Conservation (phyloP, 2,888 invertebrate species). For the Mycalesis mineus region DNA sequence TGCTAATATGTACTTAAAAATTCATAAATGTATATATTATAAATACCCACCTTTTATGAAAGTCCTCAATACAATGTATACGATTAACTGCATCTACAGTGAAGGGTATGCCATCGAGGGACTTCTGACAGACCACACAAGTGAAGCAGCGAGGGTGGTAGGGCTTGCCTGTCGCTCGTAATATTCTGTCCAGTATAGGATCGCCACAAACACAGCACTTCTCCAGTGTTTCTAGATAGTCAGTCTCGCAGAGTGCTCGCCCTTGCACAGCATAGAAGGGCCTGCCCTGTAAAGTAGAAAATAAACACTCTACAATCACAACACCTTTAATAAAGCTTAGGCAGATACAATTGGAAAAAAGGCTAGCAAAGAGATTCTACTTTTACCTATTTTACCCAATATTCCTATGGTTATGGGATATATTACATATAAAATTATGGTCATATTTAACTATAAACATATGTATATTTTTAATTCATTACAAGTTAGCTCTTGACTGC, state of each 20-base stretch:
- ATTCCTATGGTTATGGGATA: too few relatives aligned
- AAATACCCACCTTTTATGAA: constrained; percentile 90
- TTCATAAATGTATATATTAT: neutral
- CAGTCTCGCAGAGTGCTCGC: constrained; percentile 96
- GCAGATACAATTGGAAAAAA: too few relatives aligned
- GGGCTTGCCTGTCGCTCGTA: constrained; percentile 97
- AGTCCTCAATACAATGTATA: constrained; percentile 99
- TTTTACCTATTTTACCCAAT: too few relatives aligned
- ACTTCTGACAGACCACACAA: constrained; percentile 96
- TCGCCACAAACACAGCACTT: constrained; percentile 98
- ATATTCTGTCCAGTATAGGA: constrained; percentile 95
- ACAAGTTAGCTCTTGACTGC: too few relatives aligned
- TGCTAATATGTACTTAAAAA: too few relatives aligned
- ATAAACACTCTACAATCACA: too few relatives aligned
- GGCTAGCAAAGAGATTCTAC: too few relatives aligned
- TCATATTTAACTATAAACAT: too few relatives aligned
- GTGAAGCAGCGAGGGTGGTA: constrained; percentile 98
- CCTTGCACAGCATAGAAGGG: constrained; percentile 97
- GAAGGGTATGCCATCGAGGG: constrained; percentile 98
- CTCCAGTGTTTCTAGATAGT: constrained; percentile 96
- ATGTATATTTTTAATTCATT: too few relatives aligned
- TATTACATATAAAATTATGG: too few relatives aligned
- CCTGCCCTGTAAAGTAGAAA: constrained; percentile 81
- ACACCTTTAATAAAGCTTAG: too few relatives aligned
- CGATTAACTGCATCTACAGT: constrained; percentile 98